Percentiles rank a stretch among this genome's conserved stretches.
Evolutionary conservation across 2,113 vertebrate species (phyloP).

Genomic region (Entomyzon cyanotis): DNA sequence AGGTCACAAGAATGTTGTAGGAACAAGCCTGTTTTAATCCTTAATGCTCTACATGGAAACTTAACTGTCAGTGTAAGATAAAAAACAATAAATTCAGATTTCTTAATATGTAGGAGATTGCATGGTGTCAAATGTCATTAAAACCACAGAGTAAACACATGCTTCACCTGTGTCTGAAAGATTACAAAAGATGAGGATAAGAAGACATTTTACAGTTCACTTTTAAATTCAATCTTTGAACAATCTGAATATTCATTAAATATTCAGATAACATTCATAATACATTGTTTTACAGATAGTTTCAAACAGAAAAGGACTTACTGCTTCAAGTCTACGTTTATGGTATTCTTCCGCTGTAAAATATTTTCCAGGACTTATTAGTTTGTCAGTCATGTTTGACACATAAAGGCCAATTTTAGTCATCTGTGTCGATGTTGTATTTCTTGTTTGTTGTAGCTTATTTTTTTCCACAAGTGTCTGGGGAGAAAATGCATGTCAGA

Average conservation of each 20-base stretch:
- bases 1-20: not conserved
- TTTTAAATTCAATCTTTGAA: not conserved
- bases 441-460: conserved; percentile 79
- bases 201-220: not conserved
- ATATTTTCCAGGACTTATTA: conserved; percentile 81
- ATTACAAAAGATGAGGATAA: not conserved
- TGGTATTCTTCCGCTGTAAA: conserved; percentile 82
- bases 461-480: conserved; percentile 80
- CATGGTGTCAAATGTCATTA: not conserved
- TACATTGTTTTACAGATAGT: not conserved
- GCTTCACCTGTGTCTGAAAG: not conserved
- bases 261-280: not conserved
- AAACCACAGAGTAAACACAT: not conserved
- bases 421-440: conserved; percentile 87
- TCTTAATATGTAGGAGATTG: not conserved
- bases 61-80: not conserved
- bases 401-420: conserved; percentile 86
- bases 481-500: not conserved
- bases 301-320: conserved; percentile 69
- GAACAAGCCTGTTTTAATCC: not conserved
- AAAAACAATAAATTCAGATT: not conserved
- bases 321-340: conserved; percentile 78
- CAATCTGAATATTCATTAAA: not conserved
- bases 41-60: not conserved
- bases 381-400: conserved; percentile 81